A percentile compares a stretch with the other conserved stretches of the same genome.
These are phyloP conservation scores for Isoperla grammatica DNA, from an alignment of 2,888 invertebrate genomes.

Conservation along the genomic window DNA sequence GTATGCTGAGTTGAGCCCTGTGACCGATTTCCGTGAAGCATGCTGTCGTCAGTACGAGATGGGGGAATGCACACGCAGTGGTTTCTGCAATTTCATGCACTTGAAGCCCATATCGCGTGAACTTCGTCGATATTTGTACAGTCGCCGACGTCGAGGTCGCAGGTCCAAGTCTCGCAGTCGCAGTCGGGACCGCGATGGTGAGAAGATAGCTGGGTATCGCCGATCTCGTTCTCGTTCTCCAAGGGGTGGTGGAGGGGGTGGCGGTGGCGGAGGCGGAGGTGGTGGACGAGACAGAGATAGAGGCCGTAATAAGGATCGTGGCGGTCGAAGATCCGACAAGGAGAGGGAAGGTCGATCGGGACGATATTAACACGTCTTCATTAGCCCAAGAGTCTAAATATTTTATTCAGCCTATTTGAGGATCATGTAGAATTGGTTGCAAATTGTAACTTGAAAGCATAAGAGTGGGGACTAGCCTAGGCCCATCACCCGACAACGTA, in stretches of 20 bases:
- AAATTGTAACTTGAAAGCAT: no score
- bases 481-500: no score
- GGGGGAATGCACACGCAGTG: constrained; percentile 98
- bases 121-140: constrained; percentile 67
- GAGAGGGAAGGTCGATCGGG: constrained; percentile 52
- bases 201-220: constrained; percentile 23
- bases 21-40: constrained; percentile 98
- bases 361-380: constrained; percentile 44
- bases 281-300: constrained; percentile 36
- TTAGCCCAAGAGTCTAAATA: no score
- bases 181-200: constrained; percentile 54
- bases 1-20: constrained; percentile 96
- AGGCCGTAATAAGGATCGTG: constrained; percentile 39
- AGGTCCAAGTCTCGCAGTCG: constrained; percentile 61
- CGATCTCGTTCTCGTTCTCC: no score
- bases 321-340: constrained; percentile 30
- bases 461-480: no score
- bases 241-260: constrained; percentile 34
- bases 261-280: constrained; percentile 41
- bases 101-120: constrained; percentile 97
- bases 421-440: no score
- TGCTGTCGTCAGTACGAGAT: constrained; percentile 99
- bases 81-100: constrained; percentile 99
- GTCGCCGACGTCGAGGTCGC: constrained; percentile 40
- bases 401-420: no score